phyloP scores from a whole-genome alignment of 2,113 vertebrate species.

The Tetrao urogallus region DNA sequence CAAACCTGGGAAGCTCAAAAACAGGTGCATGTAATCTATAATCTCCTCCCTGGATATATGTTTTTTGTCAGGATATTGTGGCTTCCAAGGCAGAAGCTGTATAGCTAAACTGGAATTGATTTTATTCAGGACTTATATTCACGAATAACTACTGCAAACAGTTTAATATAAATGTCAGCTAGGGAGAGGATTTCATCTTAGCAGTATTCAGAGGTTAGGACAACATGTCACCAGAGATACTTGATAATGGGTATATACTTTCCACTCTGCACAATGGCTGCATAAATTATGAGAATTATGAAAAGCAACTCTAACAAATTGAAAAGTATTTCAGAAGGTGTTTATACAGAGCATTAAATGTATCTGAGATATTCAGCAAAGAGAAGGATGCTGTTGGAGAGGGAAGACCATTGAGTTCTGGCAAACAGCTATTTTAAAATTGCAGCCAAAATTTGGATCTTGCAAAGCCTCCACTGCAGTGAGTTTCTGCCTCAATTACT shows the following conservation, averaged over 20 bases:
- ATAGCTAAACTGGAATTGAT: neutral
- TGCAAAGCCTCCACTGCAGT: neutral
- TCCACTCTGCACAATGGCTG: neutral
- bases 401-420: neutral
- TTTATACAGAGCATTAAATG: neutral
- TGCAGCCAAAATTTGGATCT: neutral
- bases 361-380: neutral
- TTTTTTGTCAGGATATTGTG: neutral
- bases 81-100: neutral
- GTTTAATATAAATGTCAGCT: conserved; percentile 34
- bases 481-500: neutral
- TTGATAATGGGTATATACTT: neutral
- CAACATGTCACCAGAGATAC: neutral
- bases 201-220: conserved; percentile 19
- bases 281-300: neutral
- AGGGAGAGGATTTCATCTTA: conserved; percentile 2
- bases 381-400: neutral
- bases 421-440: neutral
- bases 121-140: neutral
- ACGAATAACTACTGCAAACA: neutral
- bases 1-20: neutral
- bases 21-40: neutral
- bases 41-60: neutral
- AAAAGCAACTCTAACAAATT: neutral
- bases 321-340: neutral